phyloP scores from a whole-genome alignment of 2,113 vertebrate genomes.

The Corvus cornix region DNA sequence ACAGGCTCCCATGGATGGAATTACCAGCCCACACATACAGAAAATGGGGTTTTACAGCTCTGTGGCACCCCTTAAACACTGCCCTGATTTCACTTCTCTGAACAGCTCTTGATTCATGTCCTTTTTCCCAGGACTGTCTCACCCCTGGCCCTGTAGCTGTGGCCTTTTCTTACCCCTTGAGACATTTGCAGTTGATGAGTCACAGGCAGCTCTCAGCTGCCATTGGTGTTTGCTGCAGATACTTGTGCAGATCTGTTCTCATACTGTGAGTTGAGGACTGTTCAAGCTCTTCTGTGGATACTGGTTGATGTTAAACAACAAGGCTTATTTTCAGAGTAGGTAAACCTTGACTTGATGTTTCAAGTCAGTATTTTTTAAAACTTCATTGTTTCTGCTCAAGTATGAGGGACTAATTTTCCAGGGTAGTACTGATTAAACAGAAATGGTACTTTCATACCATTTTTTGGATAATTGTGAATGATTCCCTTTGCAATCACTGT shows the following conservation, averaged over 20 bases:
- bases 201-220: background rate
- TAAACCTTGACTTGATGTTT: background rate
- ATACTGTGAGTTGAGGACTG: background rate
- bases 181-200: background rate
- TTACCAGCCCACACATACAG: background rate
- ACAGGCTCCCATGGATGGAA: background rate
- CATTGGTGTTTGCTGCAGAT: background rate
- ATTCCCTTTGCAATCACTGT: background rate
- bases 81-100: background rate
- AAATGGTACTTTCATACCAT: background rate
- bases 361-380: background rate
- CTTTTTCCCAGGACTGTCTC: background rate
- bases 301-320: background rate
- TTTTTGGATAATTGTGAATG: background rate
- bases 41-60: background rate
- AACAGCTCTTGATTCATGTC: background rate
- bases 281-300: background rate
- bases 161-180: background rate
- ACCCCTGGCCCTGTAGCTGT: background rate
- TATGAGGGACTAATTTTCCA: background rate
- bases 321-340: background rate
- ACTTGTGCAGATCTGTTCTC: background rate
- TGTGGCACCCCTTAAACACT: background rate
- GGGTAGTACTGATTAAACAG: background rate
- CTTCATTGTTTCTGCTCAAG: background rate